Evolutionary conservation across 2,888 invertebrate genomes (phyloP), one percentile per base, ranked within the genome.

Genomic region (Phortica okadai): DNA sequence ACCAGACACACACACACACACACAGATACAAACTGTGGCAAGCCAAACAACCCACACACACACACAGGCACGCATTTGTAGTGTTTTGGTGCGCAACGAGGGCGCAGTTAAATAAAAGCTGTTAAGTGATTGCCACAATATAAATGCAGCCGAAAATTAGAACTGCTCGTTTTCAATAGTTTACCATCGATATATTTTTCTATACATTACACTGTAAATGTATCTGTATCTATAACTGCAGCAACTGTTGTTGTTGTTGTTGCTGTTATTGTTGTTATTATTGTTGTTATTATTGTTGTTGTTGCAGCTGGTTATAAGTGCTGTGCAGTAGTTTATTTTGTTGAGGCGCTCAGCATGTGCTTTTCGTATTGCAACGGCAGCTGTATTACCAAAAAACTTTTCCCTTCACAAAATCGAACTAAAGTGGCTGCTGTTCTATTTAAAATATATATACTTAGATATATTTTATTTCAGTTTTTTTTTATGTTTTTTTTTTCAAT

Each of bases 91-190:
- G 41, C 14, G 67, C 44, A 67, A 8, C 41, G 67, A 11, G 16
- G 6, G 8, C 50, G 16, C 5, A n/a, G 21, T 44, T 50, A 21
- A 45, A 70, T 45, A 21, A 50, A 70, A 73, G 58, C 73, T 41
- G 42, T 73, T 62, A 76, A 75, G 44, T 64, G 75, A 72, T 75
- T 44, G 72, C 75, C 75, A 72, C 50, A 72, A 70, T 62, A 72
- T 62, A 75, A 72, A 62, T 64, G 45, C 45, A 74, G 44, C 70
- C 75, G 11, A 69, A 75, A 75, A 75, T 75, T 75, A 70, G 59
- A 75, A 69, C 70, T 69, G 45, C 69, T 64, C 64, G 66, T 21
- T 64, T 72, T 54, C 66, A 64, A 64, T 54, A 16, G 66, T 50
- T 44, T 56, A n/a, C 73, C 73, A 73, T 58, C 66, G 64, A 66